These are phyloP conservation scores for Proterorhinus semilunaris DNA, from an alignment of 2,113 vertebrate genomes.

Conservation along the genomic window DNA sequence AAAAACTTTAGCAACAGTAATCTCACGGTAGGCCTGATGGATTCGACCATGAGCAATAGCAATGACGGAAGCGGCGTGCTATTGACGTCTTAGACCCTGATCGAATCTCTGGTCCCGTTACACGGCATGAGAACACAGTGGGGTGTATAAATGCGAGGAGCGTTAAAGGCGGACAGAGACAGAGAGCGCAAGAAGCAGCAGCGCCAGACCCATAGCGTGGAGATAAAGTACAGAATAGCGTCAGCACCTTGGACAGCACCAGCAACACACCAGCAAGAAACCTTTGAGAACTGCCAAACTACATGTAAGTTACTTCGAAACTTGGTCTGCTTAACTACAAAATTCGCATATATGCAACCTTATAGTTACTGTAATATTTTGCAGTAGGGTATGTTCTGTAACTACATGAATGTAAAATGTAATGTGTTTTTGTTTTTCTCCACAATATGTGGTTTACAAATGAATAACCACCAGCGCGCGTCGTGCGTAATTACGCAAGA, in stretches of 20 bases:
- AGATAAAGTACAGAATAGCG: conserved; percentile 48
- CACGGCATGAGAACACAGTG: conserved; percentile 58
- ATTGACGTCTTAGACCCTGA: conserved; percentile 85
- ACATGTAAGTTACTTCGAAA: conserved; percentile 63
- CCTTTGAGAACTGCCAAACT: conserved; percentile 32
- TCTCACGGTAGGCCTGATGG: conserved; percentile 45
- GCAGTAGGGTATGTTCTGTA: no score
- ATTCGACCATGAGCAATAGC: conserved; percentile 64
- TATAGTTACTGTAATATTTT: no score
- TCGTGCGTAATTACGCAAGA: conserved; percentile 57
- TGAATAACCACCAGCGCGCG: not conserved
- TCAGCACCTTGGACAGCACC: conserved; percentile 76
- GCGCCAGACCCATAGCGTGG: conserved; percentile 42
- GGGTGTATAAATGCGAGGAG: conserved; percentile 82
- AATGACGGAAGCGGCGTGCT: conserved; percentile 79
- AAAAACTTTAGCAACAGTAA: conserved; percentile 25
- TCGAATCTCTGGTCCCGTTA: conserved; percentile 60
- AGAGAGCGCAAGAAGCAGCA: conserved; percentile 52
- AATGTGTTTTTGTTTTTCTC: not conserved
- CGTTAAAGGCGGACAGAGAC: conserved; percentile 49
- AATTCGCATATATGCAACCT: not conserved
- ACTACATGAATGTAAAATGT: no score
- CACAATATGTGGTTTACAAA: not conserved
- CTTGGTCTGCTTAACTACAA: no score
- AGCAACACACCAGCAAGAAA: conserved; percentile 12